These are phyloP conservation scores for Atethmia centrago DNA, from an alignment of 2,888 invertebrate genomes.

Conservation along the genomic window DNA sequence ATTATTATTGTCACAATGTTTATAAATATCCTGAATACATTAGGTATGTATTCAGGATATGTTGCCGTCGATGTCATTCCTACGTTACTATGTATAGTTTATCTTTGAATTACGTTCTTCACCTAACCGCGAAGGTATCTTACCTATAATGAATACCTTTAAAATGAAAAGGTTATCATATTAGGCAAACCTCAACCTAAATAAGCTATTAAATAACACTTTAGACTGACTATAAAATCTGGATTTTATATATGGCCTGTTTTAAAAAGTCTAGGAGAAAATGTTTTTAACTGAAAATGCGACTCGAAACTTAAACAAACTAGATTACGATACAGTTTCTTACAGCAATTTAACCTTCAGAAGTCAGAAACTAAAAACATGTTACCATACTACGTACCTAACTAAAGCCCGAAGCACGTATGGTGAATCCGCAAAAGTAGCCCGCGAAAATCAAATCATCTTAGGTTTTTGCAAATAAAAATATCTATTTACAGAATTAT, in stretches of 20 bases:
- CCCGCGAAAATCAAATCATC: no score
- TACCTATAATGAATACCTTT: slow-evolving; percentile 1
- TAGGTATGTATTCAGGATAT: no score
- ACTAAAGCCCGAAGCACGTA: no score
- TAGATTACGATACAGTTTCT: background rate
- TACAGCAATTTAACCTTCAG: background rate
- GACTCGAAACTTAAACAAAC: no score
- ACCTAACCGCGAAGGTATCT: background rate
- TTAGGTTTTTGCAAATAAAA: no score
- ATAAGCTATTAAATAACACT: background rate
- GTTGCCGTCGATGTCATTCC: no score
- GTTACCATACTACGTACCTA: no score
- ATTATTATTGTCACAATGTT: background rate
- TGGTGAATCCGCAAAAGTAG: no score
- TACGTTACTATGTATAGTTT: no score
- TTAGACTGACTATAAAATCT: background rate
- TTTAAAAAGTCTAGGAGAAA: background rate
- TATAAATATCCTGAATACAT: slow-evolving; percentile 2
- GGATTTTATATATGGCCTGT: background rate
- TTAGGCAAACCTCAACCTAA: background rate
- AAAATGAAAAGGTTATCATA: no score
- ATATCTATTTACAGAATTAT: no score
- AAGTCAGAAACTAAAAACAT: background rate
- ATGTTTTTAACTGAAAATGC: no score
- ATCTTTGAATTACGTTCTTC: background rate